Conservation (phyloP, 2,113 vertebrate species). For the Desmodus rotundus region DNA sequence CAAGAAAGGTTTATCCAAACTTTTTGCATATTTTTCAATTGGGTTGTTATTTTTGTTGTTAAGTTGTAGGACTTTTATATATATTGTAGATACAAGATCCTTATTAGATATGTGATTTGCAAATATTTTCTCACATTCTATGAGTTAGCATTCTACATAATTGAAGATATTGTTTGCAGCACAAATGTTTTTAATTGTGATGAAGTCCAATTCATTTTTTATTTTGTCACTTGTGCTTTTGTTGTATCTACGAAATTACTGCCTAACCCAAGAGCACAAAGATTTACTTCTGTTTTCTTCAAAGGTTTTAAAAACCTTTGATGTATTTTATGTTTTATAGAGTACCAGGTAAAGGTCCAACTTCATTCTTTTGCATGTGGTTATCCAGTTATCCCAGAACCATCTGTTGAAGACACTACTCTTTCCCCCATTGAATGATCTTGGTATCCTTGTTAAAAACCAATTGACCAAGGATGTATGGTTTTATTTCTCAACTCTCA, state of each 20-base stretch:
- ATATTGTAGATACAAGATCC: not conserved
- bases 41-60: conserved; percentile 10
- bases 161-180: not conserved
- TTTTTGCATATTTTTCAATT: not conserved
- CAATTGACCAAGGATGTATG: not conserved
- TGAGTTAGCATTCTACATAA: conserved; percentile 18
- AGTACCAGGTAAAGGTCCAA: not conserved
- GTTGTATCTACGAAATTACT: not conserved
- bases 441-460: not conserved
- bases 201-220: not conserved
- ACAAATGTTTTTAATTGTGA: not conserved
- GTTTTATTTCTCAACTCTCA: conserved; percentile 25
- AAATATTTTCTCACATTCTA: conserved; percentile 22
- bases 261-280: not conserved
- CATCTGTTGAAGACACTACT: not conserved
- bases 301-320: conserved; percentile 7
- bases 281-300: conserved; percentile 25
- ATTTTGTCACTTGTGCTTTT: conserved; percentile 40
- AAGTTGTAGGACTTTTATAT: not conserved
- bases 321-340: conserved; percentile 10
- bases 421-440: not conserved
- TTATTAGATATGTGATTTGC: not conserved
- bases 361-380: conserved; percentile 5
- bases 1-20: conserved; percentile 21
- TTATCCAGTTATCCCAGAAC: not conserved